A percentile compares a stretch with the other conserved stretches of the same genome.
These are phyloP conservation scores for Echinarachnius parma DNA, from an alignment of 53 echinoderm and acorn worm genomes.

Conservation along the genomic window DNA sequence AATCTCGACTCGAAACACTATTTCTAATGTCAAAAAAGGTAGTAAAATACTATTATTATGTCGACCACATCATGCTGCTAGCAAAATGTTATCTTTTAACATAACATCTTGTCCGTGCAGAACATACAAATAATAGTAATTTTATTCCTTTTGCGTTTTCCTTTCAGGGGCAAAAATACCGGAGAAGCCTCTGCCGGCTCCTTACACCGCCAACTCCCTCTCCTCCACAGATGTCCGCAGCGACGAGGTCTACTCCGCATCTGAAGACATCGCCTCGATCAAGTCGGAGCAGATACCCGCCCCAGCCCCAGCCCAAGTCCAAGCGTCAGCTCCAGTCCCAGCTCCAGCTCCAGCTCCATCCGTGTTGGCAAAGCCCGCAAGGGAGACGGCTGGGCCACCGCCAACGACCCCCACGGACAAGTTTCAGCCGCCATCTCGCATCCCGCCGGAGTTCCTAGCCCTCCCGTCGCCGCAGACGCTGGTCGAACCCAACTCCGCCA, in stretches of 20 bases:
- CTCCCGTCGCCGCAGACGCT: conserved; percentile 65
- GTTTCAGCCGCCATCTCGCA: conserved; percentile 39
- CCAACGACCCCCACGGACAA: not conserved
- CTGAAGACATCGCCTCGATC: conserved; percentile 30
- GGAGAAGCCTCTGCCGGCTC: conserved; percentile 7
- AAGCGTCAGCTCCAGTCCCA: too few relatives aligned
- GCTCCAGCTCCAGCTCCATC: not conserved
- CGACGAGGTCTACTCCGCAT: conserved; percentile 20
- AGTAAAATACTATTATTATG: too few relatives aligned
- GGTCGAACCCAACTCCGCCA: conserved; percentile 55
- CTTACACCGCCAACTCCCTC: conserved; percentile 4
- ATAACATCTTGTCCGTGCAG: too few relatives aligned
- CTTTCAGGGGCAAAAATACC: not conserved
- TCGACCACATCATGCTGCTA: too few relatives aligned
- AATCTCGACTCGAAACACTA: not conserved
- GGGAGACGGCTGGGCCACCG: not conserved
- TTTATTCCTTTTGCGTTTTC: not conserved
- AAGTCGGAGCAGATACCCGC: conserved; percentile 15
- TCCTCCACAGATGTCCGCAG: conserved; percentile 14
- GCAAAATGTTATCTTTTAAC: too few relatives aligned
- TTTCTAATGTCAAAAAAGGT: not conserved
- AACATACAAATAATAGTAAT: too few relatives aligned
- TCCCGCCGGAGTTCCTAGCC: conserved; percentile 73
- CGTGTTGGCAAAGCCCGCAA: too few relatives aligned
- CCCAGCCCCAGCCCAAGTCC: not conserved